A percentile compares a stretch with the other conserved stretches of the same genome.
Evolutionary conservation across 2,888 invertebrate species (phyloP).

Genomic region (Criorhina ranunculi): DNA sequence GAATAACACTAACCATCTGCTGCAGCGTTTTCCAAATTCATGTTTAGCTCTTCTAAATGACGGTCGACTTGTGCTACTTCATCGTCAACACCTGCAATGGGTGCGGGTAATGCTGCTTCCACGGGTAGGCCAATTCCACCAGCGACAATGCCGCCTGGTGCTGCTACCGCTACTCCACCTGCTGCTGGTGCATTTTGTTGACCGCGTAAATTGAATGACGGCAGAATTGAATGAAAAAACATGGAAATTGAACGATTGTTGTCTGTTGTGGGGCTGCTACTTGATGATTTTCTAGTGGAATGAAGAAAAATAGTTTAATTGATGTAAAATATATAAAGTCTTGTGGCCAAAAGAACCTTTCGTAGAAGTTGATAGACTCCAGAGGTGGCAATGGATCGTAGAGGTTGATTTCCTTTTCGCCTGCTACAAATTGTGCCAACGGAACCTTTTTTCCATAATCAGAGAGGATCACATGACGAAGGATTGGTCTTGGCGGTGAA

Average conservation of each 20-base stretch:
- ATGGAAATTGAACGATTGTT: slow-evolving; percentile 85
- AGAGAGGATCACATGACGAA: slow-evolving; percentile 84
- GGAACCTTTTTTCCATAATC: slow-evolving; percentile 85
- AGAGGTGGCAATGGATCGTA: slow-evolving; percentile 92
- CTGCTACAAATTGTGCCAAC: slow-evolving; percentile 83
- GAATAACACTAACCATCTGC: slow-evolving; percentile 77
- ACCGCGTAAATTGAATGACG: slow-evolving; percentile 86
- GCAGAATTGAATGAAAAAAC: slow-evolving; percentile 90
- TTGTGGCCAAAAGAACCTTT: slow-evolving; percentile 82
- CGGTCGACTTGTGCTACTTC: slow-evolving; percentile 79
- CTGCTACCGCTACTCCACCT: slow-evolving; percentile 70
- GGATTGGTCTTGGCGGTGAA: slow-evolving; percentile 83
- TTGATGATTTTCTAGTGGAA: slow-evolving; percentile 82
- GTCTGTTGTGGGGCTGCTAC: slow-evolving; percentile 80
- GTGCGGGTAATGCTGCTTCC: slow-evolving; percentile 41
- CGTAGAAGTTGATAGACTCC: slow-evolving; percentile 90
- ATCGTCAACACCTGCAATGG: slow-evolving; percentile 71
- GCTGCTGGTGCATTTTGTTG: slow-evolving; percentile 76
- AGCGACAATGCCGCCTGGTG: slow-evolving; percentile 66
- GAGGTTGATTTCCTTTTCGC: slow-evolving; percentile 86
- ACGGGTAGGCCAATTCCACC: slow-evolving; percentile 51
- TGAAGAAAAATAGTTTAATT: slow-evolving; percentile 7
- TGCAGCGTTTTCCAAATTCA: slow-evolving; percentile 79
- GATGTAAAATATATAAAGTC: background rate
- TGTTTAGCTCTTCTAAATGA: slow-evolving; percentile 79